Conservation (phyloP, 2,797 vertebrate genomes). For the Anguilla megastoma region DNA sequence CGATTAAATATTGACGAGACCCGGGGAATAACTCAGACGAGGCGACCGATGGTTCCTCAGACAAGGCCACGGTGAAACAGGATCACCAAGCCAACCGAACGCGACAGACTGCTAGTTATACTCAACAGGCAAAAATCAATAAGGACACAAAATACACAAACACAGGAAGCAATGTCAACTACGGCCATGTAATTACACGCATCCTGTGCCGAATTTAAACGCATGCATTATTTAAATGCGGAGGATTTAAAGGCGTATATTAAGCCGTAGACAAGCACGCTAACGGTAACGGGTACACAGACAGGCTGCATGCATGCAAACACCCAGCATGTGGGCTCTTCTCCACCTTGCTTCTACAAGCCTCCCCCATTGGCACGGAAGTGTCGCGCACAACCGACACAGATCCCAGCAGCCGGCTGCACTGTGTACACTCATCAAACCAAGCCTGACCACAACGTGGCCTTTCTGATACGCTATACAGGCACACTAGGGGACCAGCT, state of each 20-base stretch:
- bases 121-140: not conserved
- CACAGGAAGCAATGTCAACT: not conserved
- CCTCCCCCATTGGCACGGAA: not conserved
- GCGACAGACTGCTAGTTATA: not conserved
- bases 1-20: conserved; percentile 42
- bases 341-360: not conserved
- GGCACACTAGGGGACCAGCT: not conserved
- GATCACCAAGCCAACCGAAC: not conserved
- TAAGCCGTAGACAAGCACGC: not conserved
- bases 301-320: not conserved
- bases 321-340: not conserved
- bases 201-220: not conserved
- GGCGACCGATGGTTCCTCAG: not conserved
- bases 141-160: not conserved
- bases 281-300: not conserved
- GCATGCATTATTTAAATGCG: no score
- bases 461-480: not conserved
- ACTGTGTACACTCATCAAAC: not conserved
- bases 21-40: not conserved
- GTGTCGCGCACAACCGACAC: not conserved
- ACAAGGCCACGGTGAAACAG: not conserved
- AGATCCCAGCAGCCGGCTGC: not conserved
- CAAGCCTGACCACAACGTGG: not conserved
- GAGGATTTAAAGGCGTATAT: not conserved
- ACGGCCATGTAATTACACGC: not conserved